Evolutionary conservation across 2,888 invertebrate species (phyloP).

Genomic region (Metacarcinus magister): DNA sequence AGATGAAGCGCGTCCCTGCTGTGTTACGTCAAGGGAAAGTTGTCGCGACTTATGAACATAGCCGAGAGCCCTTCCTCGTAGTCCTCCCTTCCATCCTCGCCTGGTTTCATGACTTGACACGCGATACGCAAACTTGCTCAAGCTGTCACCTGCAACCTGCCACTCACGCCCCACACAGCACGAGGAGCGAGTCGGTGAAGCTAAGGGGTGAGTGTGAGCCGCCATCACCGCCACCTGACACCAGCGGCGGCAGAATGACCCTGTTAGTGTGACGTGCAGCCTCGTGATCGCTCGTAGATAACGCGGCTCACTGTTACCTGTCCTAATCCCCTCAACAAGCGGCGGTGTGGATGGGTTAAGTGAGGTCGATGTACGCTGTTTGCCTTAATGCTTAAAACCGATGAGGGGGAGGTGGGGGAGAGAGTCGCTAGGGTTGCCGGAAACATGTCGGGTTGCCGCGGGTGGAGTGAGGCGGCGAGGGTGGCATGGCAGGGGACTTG

Average conservation of each 20-base stretch:
- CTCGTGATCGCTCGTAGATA: neutral
- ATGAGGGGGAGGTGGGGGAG: neutral
- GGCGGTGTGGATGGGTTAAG: neutral
- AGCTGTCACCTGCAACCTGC: neutral
- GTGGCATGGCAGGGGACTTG: neutral
- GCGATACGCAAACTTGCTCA: conserved; percentile 1
- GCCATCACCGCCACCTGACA: neutral
- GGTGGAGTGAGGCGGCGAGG: neutral
- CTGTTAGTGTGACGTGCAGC: neutral
- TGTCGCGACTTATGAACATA: neutral
- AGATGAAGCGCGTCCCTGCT: neutral
- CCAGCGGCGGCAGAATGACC: conserved; percentile 26
- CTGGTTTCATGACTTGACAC: neutral
- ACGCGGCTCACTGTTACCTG: neutral
- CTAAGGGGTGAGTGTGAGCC: neutral
- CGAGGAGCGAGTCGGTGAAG: neutral
- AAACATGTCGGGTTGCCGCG: neutral
- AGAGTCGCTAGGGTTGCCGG: neutral
- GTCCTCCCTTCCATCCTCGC: neutral
- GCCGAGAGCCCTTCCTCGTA: neutral
- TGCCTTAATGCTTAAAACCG: neutral
- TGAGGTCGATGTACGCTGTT: neutral
- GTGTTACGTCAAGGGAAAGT: neutral
- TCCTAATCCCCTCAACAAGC: conserved; percentile 2
- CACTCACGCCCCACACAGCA: neutral